Evolutionary conservation across 2,797 vertebrate genomes (phyloP).

Genomic region (Limosa lapponica): DNA sequence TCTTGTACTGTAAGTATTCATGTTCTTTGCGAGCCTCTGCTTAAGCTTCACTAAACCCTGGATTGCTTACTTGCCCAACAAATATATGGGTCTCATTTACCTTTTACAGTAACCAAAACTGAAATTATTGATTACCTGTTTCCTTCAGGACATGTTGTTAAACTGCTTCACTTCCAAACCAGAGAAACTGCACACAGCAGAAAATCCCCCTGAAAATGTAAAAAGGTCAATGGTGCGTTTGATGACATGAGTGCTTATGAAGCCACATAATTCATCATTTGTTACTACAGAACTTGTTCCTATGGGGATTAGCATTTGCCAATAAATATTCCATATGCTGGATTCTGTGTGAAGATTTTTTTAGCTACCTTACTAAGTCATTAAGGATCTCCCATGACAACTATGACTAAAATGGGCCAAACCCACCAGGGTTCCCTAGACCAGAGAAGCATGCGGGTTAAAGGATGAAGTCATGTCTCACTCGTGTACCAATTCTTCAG

Average conservation of each 20-base stretch:
- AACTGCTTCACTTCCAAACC: constrained; percentile 60
- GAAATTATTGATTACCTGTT: constrained; percentile 72
- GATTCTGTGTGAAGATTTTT: constrained; percentile 59
- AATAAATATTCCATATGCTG: constrained; percentile 71
- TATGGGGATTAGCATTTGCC: constrained; percentile 64
- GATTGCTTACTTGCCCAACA: constrained; percentile 26
- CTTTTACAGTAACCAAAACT: constrained; percentile 69
- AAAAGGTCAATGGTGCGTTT: constrained; percentile 71
- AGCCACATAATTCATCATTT: constrained; percentile 75
- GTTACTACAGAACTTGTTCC: constrained; percentile 61
- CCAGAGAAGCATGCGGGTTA: constrained; percentile 43
- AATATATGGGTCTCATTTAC: constrained; percentile 50
- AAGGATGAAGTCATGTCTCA: constrained; percentile 73
- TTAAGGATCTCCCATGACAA: constrained; percentile 66
- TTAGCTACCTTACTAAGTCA: constrained; percentile 60
- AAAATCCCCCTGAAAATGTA: constrained; percentile 72
- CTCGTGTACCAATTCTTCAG: constrained; percentile 49
- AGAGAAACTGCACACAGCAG: constrained; percentile 56
- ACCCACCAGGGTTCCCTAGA: constrained; percentile 60
- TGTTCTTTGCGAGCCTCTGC: background rate
- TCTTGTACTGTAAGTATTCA: background rate
- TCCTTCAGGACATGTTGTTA: constrained; percentile 49
- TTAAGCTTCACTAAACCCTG: background rate
- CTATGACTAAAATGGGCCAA: constrained; percentile 61
- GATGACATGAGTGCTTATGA: constrained; percentile 68